phyloP scores from a whole-genome alignment of 1,140 invertebrate species.

The Musca vetustissima region DNA sequence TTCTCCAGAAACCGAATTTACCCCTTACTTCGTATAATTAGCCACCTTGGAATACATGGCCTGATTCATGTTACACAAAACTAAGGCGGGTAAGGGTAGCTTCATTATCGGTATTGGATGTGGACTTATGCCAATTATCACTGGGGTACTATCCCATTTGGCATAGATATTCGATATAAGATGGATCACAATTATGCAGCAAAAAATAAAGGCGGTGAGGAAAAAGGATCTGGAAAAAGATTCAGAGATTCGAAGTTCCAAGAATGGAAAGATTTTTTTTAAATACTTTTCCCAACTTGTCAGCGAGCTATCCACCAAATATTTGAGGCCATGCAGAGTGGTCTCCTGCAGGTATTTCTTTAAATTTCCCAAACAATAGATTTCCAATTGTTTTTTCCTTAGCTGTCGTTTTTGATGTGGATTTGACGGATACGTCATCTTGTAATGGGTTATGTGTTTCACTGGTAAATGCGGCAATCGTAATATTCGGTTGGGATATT shows the following conservation, averaged over 20 bases:
- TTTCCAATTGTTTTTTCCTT: slow-evolving; percentile 10
- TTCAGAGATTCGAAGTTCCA: background rate
- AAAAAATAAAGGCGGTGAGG: slow-evolving; percentile 63
- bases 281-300: slow-evolving; percentile 69
- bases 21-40: slow-evolving; percentile 37
- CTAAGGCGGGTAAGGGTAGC: slow-evolving; percentile 77
- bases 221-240: slow-evolving; percentile 39
- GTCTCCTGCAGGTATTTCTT: slow-evolving; percentile 26
- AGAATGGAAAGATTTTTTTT: too few species aligned
- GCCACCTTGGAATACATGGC: slow-evolving; percentile 60
- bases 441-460: too few species aligned
- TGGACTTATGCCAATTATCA: slow-evolving; percentile 72
- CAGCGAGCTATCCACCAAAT: slow-evolving; percentile 51
- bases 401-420: background rate
- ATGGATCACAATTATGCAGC: slow-evolving; percentile 64
- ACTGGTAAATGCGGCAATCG: too few species aligned
- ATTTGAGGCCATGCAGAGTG: slow-evolving; percentile 30
- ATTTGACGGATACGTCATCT: too few species aligned
- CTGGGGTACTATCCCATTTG: slow-evolving; percentile 69
- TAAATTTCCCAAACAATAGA: slow-evolving; percentile 25
- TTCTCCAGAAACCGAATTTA: too few species aligned
- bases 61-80: slow-evolving; percentile 80
- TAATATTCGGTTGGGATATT: too few species aligned
- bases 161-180: slow-evolving; percentile 71
- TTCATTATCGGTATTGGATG: slow-evolving; percentile 64